These are phyloP conservation scores for Neodiprion lecontei DNA, from an alignment of 1,140 invertebrate genomes.

Conservation along the genomic window DNA sequence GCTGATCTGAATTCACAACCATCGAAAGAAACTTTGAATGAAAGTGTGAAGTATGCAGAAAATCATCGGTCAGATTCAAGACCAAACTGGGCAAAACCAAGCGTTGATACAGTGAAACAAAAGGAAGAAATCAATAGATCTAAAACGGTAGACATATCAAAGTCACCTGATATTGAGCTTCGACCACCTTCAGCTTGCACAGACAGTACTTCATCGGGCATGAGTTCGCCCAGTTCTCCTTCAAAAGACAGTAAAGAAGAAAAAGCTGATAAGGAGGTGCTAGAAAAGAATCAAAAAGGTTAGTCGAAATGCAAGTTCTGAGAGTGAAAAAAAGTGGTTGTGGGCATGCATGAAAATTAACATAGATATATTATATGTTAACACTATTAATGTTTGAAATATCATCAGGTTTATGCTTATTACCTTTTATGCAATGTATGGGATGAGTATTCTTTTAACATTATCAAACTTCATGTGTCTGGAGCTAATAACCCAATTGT, in stretches of 20 bases:
- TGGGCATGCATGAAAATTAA: not conserved
- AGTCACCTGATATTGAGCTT: slow-evolving; percentile 49
- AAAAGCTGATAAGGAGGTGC: slow-evolving; percentile 55
- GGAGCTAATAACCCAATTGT: too few species aligned
- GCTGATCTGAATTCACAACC: slow-evolving; percentile 38
- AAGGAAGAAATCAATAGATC: slow-evolving; percentile 41
- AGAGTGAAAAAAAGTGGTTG: not conserved
- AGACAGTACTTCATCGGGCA: slow-evolving; percentile 55
- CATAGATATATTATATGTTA: not conserved
- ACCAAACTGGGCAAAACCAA: slow-evolving; percentile 54
- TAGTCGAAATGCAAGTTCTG: slow-evolving; percentile 18
- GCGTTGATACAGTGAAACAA: slow-evolving; percentile 41
- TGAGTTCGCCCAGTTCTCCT: slow-evolving; percentile 56
- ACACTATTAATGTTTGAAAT: too few species aligned
- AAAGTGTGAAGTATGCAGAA: slow-evolving; percentile 35
- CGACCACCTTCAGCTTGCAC: slow-evolving; percentile 51
- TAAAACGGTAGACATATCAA: slow-evolving; percentile 31
- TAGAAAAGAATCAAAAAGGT: slow-evolving; percentile 55
- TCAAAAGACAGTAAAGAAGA: slow-evolving; percentile 57
- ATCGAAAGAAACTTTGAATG: slow-evolving; percentile 35
- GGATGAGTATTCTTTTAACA: too few species aligned
- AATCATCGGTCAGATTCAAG: slow-evolving; percentile 40
- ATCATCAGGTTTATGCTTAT: too few species aligned
- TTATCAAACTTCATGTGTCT: too few species aligned
- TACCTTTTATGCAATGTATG: too few species aligned